Conservation (phyloP, 2,113 vertebrate genomes). For the Aldabrachelys gigantea region DNA sequence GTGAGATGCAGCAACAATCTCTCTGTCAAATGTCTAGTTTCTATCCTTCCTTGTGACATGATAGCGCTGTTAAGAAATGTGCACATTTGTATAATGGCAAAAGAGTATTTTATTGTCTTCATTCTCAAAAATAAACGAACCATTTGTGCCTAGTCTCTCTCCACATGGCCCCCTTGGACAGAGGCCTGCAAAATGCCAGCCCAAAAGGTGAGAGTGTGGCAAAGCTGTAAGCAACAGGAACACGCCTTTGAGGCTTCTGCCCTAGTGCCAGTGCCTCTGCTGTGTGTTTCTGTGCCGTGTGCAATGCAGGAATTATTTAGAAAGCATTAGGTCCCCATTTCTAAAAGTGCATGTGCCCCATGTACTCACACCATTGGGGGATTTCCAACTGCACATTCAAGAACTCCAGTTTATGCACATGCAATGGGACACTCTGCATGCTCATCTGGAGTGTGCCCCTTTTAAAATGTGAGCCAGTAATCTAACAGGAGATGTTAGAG, state of each 20-base stretch:
- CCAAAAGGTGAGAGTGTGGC: background rate
- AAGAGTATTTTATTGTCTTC: slow-evolving; percentile 26
- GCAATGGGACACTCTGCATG: background rate
- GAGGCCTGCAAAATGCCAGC: slow-evolving; percentile 28
- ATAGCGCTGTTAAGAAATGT: slow-evolving; percentile 21
- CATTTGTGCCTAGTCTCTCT: background rate
- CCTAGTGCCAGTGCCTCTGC: background rate
- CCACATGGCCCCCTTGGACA: slow-evolving; percentile 34
- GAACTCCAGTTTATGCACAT: fast-evolving
- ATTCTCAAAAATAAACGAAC: background rate
- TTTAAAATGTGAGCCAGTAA: background rate
- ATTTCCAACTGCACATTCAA: fast-evolving
- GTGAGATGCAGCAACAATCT: background rate
- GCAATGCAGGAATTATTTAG: background rate
- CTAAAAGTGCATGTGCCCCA: fast-evolving
- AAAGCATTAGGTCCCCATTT: fast-evolving
- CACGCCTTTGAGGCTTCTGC: background rate
- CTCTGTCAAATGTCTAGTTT: background rate
- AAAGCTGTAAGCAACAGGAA: background rate
- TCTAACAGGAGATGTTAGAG: background rate
- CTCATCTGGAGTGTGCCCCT: background rate
- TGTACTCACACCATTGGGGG: fast-evolving
- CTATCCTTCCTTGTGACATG: background rate
- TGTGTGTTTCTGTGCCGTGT: background rate
- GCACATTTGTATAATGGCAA: background rate